Conservation (phyloP, 2,888 invertebrate species). For the Phengaris alcon region DNA sequence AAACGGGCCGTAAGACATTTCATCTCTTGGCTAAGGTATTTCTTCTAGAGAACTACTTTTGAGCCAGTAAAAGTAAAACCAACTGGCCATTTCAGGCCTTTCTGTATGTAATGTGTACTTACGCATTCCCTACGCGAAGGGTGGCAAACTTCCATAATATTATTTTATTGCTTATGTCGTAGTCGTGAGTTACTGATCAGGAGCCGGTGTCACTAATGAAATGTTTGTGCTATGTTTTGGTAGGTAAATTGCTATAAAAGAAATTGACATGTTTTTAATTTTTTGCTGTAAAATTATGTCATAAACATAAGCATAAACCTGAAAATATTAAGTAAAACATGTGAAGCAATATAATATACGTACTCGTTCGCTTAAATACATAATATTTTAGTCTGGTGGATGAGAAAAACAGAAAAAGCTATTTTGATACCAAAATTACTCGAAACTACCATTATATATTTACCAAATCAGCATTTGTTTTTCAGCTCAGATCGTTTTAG, state of each 20-base stretch:
- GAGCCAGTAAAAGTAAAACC: background rate
- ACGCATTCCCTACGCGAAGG: background rate
- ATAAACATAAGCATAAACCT: too few relatives aligned
- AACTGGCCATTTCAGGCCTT: background rate
- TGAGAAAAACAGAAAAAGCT: background rate
- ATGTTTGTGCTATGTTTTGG: background rate
- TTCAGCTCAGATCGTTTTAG: slow-evolving; percentile 9
- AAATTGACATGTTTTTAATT: background rate
- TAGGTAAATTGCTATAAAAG: background rate
- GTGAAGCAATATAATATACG: too few relatives aligned
- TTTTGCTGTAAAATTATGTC: too few relatives aligned
- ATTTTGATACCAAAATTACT: background rate
- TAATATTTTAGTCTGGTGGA: too few relatives aligned
- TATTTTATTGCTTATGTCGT: background rate
- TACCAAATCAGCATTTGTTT: slow-evolving; percentile 7
- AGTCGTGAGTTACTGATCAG: background rate
- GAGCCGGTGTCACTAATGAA: background rate
- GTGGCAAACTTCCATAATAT: background rate
- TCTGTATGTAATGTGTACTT: background rate
- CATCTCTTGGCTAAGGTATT: background rate
- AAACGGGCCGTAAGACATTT: too few relatives aligned
- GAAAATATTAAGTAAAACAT: background rate
- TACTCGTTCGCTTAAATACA: too few relatives aligned
- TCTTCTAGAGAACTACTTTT: background rate
- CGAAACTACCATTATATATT: background rate